Percentiles rank a stretch among this genome's conserved stretches.
Evolutionary conservation across 23 tunicate species (phyloP).

Genomic region (Styela plicata): DNA sequence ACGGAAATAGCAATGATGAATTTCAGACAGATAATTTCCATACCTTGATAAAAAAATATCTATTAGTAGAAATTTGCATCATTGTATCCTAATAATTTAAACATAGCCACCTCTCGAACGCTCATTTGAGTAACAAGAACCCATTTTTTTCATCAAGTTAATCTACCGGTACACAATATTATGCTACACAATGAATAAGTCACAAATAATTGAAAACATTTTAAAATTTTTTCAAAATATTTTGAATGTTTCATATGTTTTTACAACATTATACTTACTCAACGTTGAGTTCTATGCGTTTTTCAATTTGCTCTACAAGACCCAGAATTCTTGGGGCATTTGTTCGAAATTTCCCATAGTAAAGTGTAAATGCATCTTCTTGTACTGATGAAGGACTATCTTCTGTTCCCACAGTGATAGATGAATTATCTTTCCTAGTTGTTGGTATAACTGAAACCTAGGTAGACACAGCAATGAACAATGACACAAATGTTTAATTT

Average conservation of each 20-base stretch:
- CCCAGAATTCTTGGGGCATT: conserved; percentile 96
- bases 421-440: not conserved
- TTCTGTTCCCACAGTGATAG: conserved; percentile 1
- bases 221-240: too few species aligned
- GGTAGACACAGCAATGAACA: too few species aligned
- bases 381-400: not conserved
- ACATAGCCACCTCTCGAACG: not conserved
- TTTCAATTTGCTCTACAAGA: conserved; percentile 76
- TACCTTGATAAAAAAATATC: conserved; percentile 36
- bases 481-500: too few species aligned
- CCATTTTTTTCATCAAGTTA: too few species aligned
- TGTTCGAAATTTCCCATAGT: conserved; percentile 95
- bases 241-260: too few species aligned
- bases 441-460: not conserved
- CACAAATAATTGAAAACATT: too few species aligned
- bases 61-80: not conserved
- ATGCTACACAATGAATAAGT: too few species aligned
- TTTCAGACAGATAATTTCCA: conserved; percentile 54
- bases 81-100: not conserved
- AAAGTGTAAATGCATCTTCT: conserved; percentile 98
- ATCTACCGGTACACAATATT: too few species aligned
- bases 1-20: conserved; percentile 86
- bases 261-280: conserved; percentile 51
- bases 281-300: conserved; percentile 38
- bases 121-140: not conserved